These are phyloP conservation scores for Trypoxylus dichotomus DNA, from an alignment of 1,140 invertebrate species.

Conservation along the genomic window DNA sequence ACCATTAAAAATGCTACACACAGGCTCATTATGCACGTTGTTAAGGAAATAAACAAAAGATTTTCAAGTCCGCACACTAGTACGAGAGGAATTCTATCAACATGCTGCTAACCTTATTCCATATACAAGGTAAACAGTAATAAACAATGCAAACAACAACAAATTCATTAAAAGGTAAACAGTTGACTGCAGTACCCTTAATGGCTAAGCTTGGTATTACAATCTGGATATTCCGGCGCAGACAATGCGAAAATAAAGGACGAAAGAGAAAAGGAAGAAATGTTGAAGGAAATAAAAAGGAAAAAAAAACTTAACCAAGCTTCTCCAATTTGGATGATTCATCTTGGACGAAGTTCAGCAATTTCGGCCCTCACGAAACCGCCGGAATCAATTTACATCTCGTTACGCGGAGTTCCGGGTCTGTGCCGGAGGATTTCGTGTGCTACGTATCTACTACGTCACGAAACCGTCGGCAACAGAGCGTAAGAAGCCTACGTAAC, in stretches of 20 bases:
- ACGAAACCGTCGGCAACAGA: neutral
- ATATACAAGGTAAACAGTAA: too few relatives aligned
- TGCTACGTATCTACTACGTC: neutral
- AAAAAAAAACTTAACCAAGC: conserved; percentile 46
- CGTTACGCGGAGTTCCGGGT: conserved; percentile 41
- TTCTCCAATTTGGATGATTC: conserved; percentile 47
- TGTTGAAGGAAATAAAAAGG: neutral
- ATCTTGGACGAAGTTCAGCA: conserved; percentile 52
- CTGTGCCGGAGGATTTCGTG: neutral
- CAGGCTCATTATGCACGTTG: too few relatives aligned
- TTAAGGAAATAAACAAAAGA: too few relatives aligned
- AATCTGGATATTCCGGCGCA: neutral
- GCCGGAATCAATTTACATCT: conserved; percentile 53
- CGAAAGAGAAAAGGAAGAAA: neutral
- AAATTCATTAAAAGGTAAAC: too few relatives aligned
- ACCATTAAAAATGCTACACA: too few relatives aligned
- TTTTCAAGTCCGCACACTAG: too few relatives aligned
- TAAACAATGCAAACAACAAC: too few relatives aligned
- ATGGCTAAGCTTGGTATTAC: too few relatives aligned
- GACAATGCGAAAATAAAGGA: neutral
- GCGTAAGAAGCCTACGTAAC: neutral
- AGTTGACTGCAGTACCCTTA: too few relatives aligned
- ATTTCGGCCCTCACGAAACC: conserved; percentile 47
- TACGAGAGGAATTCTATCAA: too few relatives aligned
- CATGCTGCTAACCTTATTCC: too few relatives aligned